Evolutionary conservation across 2,797 vertebrate species (phyloP).

Genomic region (Lates japonicus): DNA sequence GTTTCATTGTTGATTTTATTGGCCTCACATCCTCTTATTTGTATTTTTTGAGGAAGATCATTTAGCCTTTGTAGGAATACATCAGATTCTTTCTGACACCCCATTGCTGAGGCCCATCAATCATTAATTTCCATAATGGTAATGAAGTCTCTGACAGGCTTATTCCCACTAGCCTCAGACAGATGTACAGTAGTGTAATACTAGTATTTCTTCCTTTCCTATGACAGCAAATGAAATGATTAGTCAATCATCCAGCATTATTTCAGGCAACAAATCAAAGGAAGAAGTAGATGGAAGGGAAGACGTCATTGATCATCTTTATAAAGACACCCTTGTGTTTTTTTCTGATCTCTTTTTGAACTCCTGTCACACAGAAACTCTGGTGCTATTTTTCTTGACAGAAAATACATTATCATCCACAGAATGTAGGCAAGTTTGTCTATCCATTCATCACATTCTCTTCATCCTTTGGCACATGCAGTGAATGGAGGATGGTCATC

Average conservation of each 20-base stretch:
- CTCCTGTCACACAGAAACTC: background rate
- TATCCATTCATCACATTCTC: background rate
- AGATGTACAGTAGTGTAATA: slow-evolving; percentile 50
- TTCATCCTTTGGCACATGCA: slow-evolving; percentile 58
- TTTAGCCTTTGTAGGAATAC: slow-evolving; percentile 46
- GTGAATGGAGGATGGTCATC: slow-evolving; percentile 98
- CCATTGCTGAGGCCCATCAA: slow-evolving; percentile 53
- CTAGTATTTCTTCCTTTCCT: slow-evolving; percentile 41
- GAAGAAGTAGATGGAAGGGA: slow-evolving; percentile 15
- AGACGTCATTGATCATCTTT: slow-evolving; percentile 48
- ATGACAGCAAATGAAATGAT: slow-evolving; percentile 62
- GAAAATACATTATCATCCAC: background rate
- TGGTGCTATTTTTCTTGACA: background rate
- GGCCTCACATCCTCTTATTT: slow-evolving; percentile 50
- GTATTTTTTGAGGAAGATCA: slow-evolving; percentile 32
- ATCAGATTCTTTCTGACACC: slow-evolving; percentile 58
- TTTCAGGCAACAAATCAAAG: slow-evolving; percentile 46
- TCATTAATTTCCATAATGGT: slow-evolving; percentile 65
- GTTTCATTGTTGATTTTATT: slow-evolving; percentile 34
- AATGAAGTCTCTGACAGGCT: slow-evolving; percentile 68
- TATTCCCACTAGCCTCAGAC: slow-evolving; percentile 50
- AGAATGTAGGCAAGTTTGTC: slow-evolving; percentile 2
- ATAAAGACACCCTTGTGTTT: slow-evolving; percentile 6
- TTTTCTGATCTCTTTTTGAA: slow-evolving; percentile 21
- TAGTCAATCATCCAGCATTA: slow-evolving; percentile 55